Evolutionary conservation across 92 coral and sea anemone species (phyloP), one percentile per base, ranked within the genome.

Genomic region (Siderastrea siderea): DNA sequence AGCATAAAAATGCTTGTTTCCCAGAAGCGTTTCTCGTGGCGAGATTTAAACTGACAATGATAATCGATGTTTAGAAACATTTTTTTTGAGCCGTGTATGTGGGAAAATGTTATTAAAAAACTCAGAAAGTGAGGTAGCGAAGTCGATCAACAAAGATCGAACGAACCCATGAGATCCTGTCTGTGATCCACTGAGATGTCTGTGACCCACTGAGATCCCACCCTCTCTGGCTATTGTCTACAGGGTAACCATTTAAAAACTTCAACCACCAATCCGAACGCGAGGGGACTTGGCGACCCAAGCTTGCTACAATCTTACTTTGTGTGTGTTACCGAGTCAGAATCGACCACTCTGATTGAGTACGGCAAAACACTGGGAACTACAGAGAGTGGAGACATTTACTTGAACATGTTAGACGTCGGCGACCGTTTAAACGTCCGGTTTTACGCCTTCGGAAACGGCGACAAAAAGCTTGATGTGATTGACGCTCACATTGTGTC

Each of bases 361-460:
- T 83, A 83, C 19, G 87, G 87, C 13, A 83, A 83, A 71, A 83
- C 75, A 47, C 17, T 83, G 68, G 87, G 87, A 11, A 83, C 70
- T 7, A 47, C 82, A 11, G 89, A 85, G 13, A 85, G 79, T 48
- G 83, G 82, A 3, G 89, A 85, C 50, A 52, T 85, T 17, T 85
- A 74, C 51, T 63, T 85, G 10, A 77, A 65, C 75, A 61, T 61
- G 73, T 26, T 85, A 53, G 89, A 85, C 75, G 47, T 11, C 47
- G 5, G 16, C 7, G 65, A 77, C 2, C 72, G 54, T 12, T 66
- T 85, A 50, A 66, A 76, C 12, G 83, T 85, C 17, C 91, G 91
- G 6, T 87, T 87, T 51, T 87, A 87, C 66, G 87, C 91, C 71
- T 87, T 87, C 43, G 91, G 80, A 7, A 87, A 87, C 53, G 81